Conservation (phyloP, 2,797 vertebrate species). For the Kryptolebias ocellatus region DNA sequence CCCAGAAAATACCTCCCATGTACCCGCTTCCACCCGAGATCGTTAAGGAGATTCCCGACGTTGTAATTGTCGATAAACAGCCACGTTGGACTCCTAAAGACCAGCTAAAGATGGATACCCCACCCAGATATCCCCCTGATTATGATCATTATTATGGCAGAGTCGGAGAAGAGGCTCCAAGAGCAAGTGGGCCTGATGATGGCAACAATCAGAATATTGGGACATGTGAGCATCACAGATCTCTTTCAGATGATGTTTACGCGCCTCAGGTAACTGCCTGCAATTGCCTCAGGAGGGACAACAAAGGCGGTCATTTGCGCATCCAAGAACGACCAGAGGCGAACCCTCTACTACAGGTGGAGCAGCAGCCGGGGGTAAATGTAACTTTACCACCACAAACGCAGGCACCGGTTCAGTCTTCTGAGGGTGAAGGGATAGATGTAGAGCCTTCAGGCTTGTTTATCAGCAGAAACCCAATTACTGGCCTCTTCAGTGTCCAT, state of each 20-base stretch:
- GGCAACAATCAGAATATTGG: background rate
- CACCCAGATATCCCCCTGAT: slow-evolving; percentile 17
- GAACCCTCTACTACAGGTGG: background rate
- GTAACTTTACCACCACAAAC: background rate
- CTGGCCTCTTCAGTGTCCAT: background rate
- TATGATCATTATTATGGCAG: slow-evolving; percentile 37
- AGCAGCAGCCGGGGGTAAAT: background rate
- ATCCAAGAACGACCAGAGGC: background rate
- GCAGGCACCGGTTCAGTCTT: background rate
- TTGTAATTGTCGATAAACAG: background rate
- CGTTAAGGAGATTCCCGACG: slow-evolving; percentile 20
- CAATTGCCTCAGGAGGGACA: background rate
- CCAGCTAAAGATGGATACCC: background rate
- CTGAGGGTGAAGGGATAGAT: background rate
- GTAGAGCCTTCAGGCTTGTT: slow-evolving; percentile 8
- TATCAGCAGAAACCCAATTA: slow-evolving; percentile 9
- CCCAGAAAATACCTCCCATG: slow-evolving; percentile 35
- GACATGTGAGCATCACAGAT: background rate
- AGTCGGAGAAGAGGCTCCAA: background rate
- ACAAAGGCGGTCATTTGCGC: background rate
- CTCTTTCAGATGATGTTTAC: background rate
- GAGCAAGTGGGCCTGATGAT: background rate
- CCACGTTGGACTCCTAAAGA: accelerated
- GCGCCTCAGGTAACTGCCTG: slow-evolving; percentile 10
- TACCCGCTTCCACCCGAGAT: background rate